A percentile compares a stretch with the other conserved stretches of the same genome.
Conservation (phyloP, 2,888 invertebrate species). For the Drosophila falleni region DNA sequence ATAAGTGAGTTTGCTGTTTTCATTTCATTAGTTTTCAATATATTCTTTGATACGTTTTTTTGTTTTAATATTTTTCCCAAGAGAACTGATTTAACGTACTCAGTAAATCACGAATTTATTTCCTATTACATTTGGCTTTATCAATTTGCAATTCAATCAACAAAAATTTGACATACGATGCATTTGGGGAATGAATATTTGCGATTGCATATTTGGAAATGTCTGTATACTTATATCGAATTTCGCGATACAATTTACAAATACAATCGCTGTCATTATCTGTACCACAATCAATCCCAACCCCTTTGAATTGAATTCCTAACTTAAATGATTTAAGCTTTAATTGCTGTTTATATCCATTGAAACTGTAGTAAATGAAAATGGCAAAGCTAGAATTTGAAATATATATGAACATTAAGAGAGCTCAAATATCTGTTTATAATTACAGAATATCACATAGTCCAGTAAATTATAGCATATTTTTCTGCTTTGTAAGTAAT, state of each 20-base stretch:
- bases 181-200: slow-evolving; percentile 6
- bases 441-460: not conserved
- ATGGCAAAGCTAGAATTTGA: not conserved
- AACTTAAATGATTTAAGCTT: slow-evolving; percentile 1
- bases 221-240: not conserved
- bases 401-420: too few relatives aligned
- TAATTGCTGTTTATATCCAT: not conserved
- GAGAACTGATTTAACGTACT: not conserved
- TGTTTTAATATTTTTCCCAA: not conserved
- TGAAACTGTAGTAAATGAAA: not conserved
- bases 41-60: not conserved
- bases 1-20: not conserved
- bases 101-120: not conserved
- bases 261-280: slow-evolving; percentile 10
- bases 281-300: slow-evolving; percentile 1
- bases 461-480: not conserved
- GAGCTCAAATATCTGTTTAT: not conserved
- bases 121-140: slow-evolving; percentile 1
- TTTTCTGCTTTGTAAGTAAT: slow-evolving; percentile 10
- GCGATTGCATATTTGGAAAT: slow-evolving; percentile 8
- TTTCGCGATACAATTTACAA: not conserved
- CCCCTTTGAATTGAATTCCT: not conserved
- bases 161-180: not conserved
- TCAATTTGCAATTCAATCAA: slow-evolving; percentile 13
- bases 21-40: not conserved